Percentiles rank a stretch among this genome's conserved stretches.
phyloP scores from a whole-genome alignment of 1,140 invertebrate genomes.

The Sitophilus oryzae region DNA sequence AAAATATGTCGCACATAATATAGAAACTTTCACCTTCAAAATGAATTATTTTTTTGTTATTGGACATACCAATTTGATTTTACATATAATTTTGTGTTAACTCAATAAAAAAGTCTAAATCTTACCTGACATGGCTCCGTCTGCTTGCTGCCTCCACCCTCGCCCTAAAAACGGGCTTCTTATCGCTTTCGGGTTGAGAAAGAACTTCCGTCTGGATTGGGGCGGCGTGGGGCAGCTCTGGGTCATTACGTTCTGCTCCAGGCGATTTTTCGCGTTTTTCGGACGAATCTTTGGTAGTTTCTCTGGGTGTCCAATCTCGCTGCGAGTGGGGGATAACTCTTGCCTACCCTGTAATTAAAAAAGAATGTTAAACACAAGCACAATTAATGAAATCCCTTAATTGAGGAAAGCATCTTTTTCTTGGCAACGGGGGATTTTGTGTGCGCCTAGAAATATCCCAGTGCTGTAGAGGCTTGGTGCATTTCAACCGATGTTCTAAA shows the following conservation, averaged over 20 bases:
- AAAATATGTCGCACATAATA: no score
- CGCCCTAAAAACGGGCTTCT: conserved; percentile 60
- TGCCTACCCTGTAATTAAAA: conserved; percentile 35
- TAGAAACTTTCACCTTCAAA: no score
- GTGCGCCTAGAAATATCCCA: no score
- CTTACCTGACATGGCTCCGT: conserved; percentile 62
- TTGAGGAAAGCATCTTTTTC: no score
- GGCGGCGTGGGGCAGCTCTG: conserved; percentile 73
- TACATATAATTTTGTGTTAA: no score
- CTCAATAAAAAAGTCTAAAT: conserved; percentile 5
- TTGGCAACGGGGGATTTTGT: no score
- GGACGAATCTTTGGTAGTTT: conserved; percentile 49
- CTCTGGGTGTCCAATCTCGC: conserved; percentile 39
- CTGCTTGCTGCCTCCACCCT: conserved; percentile 41
- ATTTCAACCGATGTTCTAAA: no score
- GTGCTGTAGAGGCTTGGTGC: no score
- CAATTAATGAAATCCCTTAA: no score
- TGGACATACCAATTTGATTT: no score
- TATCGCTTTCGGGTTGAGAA: conserved; percentile 69
- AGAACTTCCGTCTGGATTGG: conserved; percentile 70
- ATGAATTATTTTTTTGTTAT: no score
- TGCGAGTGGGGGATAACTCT: conserved; percentile 29
- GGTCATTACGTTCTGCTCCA: conserved; percentile 47
- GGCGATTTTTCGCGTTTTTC: conserved; percentile 42
- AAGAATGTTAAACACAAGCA: no score